These are phyloP conservation scores for Sylvia atricapilla DNA, from an alignment of 2,113 vertebrate genomes.

Conservation along the genomic window DNA sequence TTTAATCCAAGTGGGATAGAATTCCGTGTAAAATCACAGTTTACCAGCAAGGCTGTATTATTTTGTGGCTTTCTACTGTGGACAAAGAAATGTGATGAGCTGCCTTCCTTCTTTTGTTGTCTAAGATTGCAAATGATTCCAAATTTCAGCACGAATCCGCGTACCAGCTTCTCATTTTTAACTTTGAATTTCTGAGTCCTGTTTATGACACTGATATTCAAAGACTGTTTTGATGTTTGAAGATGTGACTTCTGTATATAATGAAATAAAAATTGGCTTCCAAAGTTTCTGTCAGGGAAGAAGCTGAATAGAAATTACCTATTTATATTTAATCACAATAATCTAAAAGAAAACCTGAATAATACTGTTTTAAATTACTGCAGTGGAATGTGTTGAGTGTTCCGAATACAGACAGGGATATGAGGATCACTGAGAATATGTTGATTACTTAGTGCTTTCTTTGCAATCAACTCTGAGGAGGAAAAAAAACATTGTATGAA, in stretches of 20 bases:
- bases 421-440: background rate
- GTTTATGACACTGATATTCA: background rate
- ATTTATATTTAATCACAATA: conserved; percentile 42
- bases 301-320: conserved; percentile 35
- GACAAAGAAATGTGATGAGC: background rate
- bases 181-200: background rate
- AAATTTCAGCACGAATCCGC: background rate
- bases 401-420: background rate
- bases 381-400: background rate
- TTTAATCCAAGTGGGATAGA: fast-evolving
- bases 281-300: background rate
- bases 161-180: background rate
- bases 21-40: background rate
- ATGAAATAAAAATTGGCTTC: conserved; percentile 23
- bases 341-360: conserved; percentile 11
- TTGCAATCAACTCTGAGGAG: background rate
- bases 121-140: background rate
- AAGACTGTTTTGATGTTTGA: background rate
- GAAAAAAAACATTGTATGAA: background rate
- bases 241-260: background rate
- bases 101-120: background rate
- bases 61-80: background rate
- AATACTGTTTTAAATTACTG: background rate
- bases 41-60: background rate
- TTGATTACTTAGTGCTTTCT: background rate